A percentile compares a stretch with the other conserved stretches of the same genome.
Evolutionary conservation across 37 sponge, comb jelly and placozoan species (phyloP).

Genomic region (Petrosia ficiformis): DNA sequence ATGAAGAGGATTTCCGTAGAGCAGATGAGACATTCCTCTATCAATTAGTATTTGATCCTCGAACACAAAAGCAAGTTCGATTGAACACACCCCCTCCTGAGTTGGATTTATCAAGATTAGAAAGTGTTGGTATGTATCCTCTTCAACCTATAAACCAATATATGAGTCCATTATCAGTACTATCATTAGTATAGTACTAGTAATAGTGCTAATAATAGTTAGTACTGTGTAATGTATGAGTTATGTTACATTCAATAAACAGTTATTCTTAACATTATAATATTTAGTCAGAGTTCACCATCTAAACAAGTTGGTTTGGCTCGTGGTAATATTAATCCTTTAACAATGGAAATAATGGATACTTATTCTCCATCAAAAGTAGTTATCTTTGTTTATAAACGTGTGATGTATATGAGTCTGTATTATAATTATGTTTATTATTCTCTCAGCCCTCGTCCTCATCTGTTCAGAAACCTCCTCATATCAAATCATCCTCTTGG

Average conservation of each 20-base stretch:
- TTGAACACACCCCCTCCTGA: slow-evolving; percentile 70
- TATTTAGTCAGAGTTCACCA: slow-evolving; percentile 59
- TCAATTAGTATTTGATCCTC: slow-evolving; percentile 91
- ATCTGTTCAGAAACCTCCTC: no score
- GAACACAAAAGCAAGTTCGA: slow-evolving; percentile 54
- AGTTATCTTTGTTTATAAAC: neutral
- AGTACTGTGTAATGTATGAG: neutral
- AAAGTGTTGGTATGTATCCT: slow-evolving; percentile 88
- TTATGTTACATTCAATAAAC: no score
- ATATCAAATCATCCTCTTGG: no score
- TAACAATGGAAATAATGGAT: slow-evolving; percentile 68
- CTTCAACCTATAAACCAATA: no score
- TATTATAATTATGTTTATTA: no score
- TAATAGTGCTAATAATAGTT: neutral
- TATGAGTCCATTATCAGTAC: neutral
- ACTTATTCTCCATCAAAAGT: slow-evolving; percentile 77
- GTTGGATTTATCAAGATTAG: slow-evolving; percentile 38
- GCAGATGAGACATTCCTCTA: slow-evolving; percentile 89
- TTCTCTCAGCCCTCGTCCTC: no score
- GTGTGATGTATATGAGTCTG: no score
- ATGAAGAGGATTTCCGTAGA: slow-evolving; percentile 58
- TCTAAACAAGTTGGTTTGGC: slow-evolving; percentile 79
- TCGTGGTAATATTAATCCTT: slow-evolving; percentile 87
- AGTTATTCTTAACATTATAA: no score
- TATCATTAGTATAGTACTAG: neutral